These are phyloP conservation scores for Solenopsis invicta DNA, from an alignment of 1,140 invertebrate species.

Conservation along the genomic window DNA sequence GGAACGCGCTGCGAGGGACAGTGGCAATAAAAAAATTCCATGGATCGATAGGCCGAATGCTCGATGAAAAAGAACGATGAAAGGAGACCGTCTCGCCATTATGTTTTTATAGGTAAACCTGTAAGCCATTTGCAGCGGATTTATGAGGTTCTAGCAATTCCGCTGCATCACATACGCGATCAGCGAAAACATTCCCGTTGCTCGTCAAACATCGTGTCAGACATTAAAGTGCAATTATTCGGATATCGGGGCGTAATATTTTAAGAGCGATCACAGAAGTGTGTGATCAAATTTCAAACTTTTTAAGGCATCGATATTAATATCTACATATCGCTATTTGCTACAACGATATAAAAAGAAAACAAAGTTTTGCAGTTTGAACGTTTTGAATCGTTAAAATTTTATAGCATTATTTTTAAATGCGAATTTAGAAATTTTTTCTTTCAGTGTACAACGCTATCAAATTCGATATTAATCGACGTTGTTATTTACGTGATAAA, in stretches of 20 bases:
- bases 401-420: no score
- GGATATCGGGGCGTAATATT: not conserved
- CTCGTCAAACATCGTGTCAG: slow-evolving; percentile 19
- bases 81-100: slow-evolving; percentile 39
- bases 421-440: no score
- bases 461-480: not conserved
- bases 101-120: slow-evolving; percentile 37
- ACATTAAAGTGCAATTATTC: slow-evolving; percentile 26
- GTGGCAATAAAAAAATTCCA: slow-evolving; percentile 55
- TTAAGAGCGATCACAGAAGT: not conserved
- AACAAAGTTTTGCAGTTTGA: no score
- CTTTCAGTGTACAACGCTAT: not conserved
- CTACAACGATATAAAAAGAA: no score
- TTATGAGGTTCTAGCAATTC: slow-evolving; percentile 45
- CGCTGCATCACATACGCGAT: not conserved
- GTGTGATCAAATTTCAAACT: not conserved
- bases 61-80: slow-evolving; percentile 22
- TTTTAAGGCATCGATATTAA: not conserved
- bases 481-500: not conserved
- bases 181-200: slow-evolving; percentile 18
- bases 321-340: not conserved
- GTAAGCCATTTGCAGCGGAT: slow-evolving; percentile 27
- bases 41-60: slow-evolving; percentile 54
- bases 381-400: no score
- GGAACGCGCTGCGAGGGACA: slow-evolving; percentile 32